phyloP scores from a whole-genome alignment of 2,797 vertebrate genomes.

The Tenualosa thibaudeaui region DNA sequence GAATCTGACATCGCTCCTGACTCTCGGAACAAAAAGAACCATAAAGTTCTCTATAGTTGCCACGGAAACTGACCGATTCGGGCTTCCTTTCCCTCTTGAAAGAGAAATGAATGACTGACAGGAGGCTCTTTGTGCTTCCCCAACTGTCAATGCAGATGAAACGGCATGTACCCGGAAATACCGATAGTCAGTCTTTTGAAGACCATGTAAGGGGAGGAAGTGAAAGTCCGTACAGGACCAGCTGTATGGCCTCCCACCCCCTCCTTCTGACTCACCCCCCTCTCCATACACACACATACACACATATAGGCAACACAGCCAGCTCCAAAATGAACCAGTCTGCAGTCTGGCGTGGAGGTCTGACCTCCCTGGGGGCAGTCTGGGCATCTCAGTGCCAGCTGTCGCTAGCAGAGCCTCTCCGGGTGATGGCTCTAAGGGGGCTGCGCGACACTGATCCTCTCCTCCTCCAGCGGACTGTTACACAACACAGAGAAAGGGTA shows the following conservation, averaged over 20 bases:
- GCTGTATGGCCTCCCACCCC: neutral
- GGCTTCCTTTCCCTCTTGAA: constrained; percentile 10
- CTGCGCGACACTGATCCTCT: constrained; percentile 73
- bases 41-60: neutral
- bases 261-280: constrained; percentile 1
- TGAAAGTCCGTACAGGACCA: constrained; percentile 13
- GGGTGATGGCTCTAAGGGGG: constrained; percentile 71
- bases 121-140: neutral
- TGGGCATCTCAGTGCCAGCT: constrained; percentile 67
- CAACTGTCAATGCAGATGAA: constrained; percentile 1
- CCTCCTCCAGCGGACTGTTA: constrained; percentile 77
- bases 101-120: neutral
- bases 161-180: constrained; percentile 17
- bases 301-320: neutral
- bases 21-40: constrained; percentile 29
- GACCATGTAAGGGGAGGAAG: constrained; percentile 17
- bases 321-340: constrained; percentile 8
- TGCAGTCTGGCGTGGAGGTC: neutral
- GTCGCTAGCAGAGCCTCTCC: constrained; percentile 70
- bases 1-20: constrained; percentile 22
- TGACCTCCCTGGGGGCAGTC: neutral
- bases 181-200: constrained; percentile 5
- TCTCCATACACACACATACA: neutral
- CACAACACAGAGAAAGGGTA: neutral
- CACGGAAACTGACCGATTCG: neutral